phyloP scores from a whole-genome alignment of 2,113 vertebrate species.

The Corydoras sp. region DNA sequence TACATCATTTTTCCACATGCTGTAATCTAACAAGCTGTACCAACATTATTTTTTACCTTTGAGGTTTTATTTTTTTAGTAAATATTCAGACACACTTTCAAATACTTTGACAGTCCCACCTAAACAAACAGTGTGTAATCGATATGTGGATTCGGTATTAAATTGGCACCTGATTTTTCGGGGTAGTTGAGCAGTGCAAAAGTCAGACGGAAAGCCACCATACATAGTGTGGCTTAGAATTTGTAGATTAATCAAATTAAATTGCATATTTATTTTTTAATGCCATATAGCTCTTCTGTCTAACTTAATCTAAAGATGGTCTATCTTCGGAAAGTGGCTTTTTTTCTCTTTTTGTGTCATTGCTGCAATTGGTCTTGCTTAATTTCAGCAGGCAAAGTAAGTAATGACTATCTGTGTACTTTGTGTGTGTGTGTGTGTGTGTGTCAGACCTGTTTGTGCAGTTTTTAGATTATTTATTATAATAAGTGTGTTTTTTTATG shows the following conservation, averaged over 20 bases:
- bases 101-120: not conserved
- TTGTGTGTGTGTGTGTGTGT: too few species aligned
- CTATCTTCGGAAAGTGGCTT: conserved; percentile 34
- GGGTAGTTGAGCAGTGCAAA: not conserved
- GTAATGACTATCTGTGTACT: not conserved
- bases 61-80: too few species aligned
- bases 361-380: conserved; percentile 35
- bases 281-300: not conserved
- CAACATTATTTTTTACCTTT: too few species aligned
- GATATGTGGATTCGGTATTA: conserved; percentile 25
- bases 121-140: conserved; percentile 35
- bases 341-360: conserved; percentile 44
- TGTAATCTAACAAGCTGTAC: too few species aligned
- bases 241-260: not conserved
- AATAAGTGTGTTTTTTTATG: too few species aligned
- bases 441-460: too few species aligned
- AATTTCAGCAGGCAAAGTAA: conserved; percentile 34
- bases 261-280: not conserved
- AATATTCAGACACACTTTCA: not conserved
- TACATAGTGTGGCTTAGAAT: not conserved
- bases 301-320: conserved; percentile 45
- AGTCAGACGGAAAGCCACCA: not conserved
- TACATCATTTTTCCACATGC: too few species aligned
- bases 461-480: too few species aligned
- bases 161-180: conserved; percentile 1